Evolutionary conservation across 2,113 vertebrate species (phyloP).

Genomic region (Bambusicola thoracicus): DNA sequence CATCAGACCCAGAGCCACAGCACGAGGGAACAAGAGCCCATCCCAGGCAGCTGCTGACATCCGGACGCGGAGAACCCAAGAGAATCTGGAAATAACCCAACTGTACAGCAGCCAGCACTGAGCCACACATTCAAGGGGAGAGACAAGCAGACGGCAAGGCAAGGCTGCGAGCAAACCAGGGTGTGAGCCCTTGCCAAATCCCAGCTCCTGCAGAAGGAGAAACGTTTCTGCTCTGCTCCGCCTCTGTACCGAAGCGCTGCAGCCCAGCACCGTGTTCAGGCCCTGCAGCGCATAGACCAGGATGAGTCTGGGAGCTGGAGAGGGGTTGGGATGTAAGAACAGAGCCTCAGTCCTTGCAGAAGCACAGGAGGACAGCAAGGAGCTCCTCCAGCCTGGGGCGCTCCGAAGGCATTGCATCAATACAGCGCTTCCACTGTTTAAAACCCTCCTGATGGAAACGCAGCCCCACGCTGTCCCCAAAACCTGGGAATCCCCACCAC

Average conservation of each 20-base stretch:
- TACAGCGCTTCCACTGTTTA: too few species aligned
- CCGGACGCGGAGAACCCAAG: not conserved
- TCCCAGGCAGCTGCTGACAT: not conserved
- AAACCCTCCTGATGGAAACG: not conserved
- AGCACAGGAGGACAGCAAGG: not conserved
- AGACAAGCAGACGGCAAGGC: not conserved
- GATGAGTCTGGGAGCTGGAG: not conserved
- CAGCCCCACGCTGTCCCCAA: not conserved
- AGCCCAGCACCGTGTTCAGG: not conserved
- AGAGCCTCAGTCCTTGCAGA: not conserved
- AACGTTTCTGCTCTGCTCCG: not conserved
- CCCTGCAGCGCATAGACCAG: not conserved
- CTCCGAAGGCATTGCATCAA: too few species aligned
- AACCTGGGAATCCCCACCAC: not conserved
- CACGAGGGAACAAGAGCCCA: not conserved
- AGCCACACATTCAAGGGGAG: not conserved
- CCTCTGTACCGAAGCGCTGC: not conserved
- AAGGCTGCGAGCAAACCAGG: not conserved
- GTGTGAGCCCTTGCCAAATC: not conserved
- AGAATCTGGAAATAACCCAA: not conserved
- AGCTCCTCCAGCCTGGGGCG: not conserved
- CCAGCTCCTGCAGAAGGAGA: not conserved
- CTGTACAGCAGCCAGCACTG: not conserved
- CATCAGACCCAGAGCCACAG: not conserved
- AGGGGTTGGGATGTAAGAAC: not conserved